These are phyloP conservation scores for Deroplatys truncata DNA, from an alignment of 2,888 invertebrate genomes.

Conservation along the genomic window DNA sequence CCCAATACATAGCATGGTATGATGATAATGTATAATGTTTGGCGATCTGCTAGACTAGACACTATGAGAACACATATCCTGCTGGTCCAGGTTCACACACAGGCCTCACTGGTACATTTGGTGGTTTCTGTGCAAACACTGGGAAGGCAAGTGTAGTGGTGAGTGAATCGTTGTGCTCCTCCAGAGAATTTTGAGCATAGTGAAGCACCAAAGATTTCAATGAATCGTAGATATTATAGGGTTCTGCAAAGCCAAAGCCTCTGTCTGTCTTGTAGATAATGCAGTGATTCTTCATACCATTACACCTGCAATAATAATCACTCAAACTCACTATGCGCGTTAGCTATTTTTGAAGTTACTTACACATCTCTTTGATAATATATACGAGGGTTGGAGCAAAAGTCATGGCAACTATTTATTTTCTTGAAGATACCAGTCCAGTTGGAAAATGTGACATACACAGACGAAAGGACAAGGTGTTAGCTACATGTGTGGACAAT, in stretches of 20 bases:
- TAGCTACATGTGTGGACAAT: too few species aligned
- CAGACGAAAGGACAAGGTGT: too few species aligned
- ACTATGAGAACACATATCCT: background rate
- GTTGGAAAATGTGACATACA: too few species aligned
- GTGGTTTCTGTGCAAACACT: background rate
- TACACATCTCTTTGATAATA: too few species aligned
- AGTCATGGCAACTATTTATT: too few species aligned
- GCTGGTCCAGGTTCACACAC: background rate
- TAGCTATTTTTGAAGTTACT: too few species aligned
- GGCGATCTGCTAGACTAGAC: background rate
- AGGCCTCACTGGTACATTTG: background rate
- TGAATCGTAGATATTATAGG: background rate
- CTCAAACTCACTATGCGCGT: too few species aligned
- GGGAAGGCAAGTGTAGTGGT: constrained; percentile 1
- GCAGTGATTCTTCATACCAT: background rate
- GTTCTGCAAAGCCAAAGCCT: constrained; percentile 4
- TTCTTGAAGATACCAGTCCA: too few species aligned
- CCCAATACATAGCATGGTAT: background rate
- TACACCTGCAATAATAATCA: background rate
- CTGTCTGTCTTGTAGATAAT: background rate
- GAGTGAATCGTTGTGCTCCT: constrained; percentile 1
- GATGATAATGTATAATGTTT: background rate
- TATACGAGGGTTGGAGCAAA: too few species aligned
- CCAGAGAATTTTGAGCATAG: constrained; percentile 3
- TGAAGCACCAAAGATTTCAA: constrained; percentile 7